These are phyloP conservation scores for Popillia japonica DNA, from an alignment of 1,140 invertebrate genomes.

Conservation along the genomic window DNA sequence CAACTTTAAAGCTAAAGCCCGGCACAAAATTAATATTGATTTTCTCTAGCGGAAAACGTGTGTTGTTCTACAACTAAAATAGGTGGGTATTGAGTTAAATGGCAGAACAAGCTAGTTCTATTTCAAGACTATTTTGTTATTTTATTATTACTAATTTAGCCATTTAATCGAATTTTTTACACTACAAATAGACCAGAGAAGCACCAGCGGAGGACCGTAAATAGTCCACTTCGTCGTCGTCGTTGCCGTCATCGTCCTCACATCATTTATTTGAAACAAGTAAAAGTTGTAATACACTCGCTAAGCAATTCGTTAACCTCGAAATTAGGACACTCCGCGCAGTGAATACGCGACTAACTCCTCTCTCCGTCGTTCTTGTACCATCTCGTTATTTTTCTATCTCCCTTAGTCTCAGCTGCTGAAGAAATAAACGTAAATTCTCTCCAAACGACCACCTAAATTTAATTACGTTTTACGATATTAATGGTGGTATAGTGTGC, in stretches of 20 bases:
- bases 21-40: constrained; percentile 28
- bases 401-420: not conserved
- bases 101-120: too few species aligned
- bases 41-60: constrained; percentile 14
- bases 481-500: constrained; percentile 6
- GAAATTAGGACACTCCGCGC: constrained; percentile 30
- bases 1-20: constrained; percentile 15
- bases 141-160: too few species aligned
- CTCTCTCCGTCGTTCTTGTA: not conserved
- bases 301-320: constrained; percentile 29
- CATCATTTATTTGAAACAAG: constrained; percentile 32
- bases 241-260: constrained; percentile 13
- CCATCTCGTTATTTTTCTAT: not conserved
- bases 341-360: constrained; percentile 10
- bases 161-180: not conserved
- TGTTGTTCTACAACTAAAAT: not conserved
- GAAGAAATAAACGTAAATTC: constrained; percentile 17
- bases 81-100: too few species aligned
- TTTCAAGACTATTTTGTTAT: too few species aligned
- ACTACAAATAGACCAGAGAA: not conserved
- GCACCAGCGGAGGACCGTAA: not conserved
- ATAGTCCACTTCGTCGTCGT: not conserved
- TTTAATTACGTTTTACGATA: constrained; percentile 26
- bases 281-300: constrained; percentile 25
- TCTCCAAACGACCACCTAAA: constrained; percentile 21